Evolutionary conservation across 2,888 invertebrate genomes (phyloP), one percentile per base, ranked within the genome.

Genomic region (Glomeris marginata): DNA sequence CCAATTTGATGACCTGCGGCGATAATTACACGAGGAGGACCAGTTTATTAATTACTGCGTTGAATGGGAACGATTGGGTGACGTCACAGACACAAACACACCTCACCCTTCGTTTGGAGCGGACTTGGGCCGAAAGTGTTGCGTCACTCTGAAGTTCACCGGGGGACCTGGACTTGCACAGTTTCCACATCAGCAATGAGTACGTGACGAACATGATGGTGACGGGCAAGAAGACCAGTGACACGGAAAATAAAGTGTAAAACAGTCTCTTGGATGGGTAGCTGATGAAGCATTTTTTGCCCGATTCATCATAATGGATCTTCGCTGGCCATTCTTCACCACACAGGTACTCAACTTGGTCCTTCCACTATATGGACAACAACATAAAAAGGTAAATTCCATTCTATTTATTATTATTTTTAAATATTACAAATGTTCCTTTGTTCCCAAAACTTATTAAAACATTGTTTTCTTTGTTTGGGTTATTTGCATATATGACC

Each of bases 181-280:
- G 59, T 36, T 64, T 66, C 54, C 61, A 58, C 34, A 69, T 64
- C 40, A 70, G 68, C 34, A 67, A 58, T 37, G 59, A 56, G 52
- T 70, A 70, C 2, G 68, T 65, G 2, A 62, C 57, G 1, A 62
- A 55, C 68, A 70, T 69, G 16, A 67, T 60, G 28, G 63, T 49
- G 20, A 68, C 63, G 1, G 70, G 70, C 11, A 69, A 49, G 54
- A 69, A 67, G 57, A 66, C 70, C 8, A 70, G 56, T 0, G 66
- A 64, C 6, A 67, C 57, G 4, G 65, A 63, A 33, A 68, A 59
- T 28, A 60, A 58, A 6, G 59, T 57, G 52, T 60, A 60, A 45
- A 60, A 60, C 20, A 58, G 42, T 41, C 56, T 57, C 41, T 59
- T 59, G 40, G 52, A 41, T 2, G 57, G 57, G 42, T 57, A 58